Evolutionary conservation across 2,113 vertebrate genomes (phyloP).

Genomic region (Octodon degus): DNA sequence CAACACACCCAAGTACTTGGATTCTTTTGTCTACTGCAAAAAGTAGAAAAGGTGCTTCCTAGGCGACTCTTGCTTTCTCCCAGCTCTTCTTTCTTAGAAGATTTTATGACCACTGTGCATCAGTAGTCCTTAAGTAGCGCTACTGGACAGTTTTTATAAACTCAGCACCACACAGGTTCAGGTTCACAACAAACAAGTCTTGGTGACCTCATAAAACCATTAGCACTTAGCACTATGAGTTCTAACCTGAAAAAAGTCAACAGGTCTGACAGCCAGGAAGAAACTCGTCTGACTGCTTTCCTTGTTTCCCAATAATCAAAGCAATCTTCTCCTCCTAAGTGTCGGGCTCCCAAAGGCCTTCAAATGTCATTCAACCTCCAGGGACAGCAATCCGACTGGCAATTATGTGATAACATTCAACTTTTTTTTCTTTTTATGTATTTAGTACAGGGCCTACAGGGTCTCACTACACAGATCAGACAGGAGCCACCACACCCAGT

Average conservation of each 20-base stretch:
- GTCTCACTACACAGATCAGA: too few species aligned
- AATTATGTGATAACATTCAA: neutral
- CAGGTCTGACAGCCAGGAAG: slow-evolving; percentile 38
- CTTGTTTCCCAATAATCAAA: slow-evolving; percentile 49
- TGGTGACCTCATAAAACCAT: slow-evolving; percentile 42
- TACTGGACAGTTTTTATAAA: neutral
- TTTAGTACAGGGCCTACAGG: too few species aligned
- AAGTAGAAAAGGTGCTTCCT: neutral
- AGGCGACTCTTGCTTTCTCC: neutral
- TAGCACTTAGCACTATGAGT: neutral
- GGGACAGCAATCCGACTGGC: slow-evolving; percentile 8
- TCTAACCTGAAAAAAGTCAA: slow-evolving; percentile 70
- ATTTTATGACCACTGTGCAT: neutral
- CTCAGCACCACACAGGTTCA: slow-evolving; percentile 28
- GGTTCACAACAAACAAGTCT: neutral
- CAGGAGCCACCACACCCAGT: too few species aligned
- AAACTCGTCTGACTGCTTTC: slow-evolving; percentile 61
- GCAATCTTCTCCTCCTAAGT: slow-evolving; percentile 37
- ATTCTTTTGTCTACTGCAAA: slow-evolving; percentile 30
- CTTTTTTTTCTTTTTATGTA: neutral
- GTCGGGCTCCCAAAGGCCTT: slow-evolving; percentile 47
- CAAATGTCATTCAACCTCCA: neutral
- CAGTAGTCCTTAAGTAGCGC: neutral
- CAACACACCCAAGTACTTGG: neutral
- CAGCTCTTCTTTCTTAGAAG: neutral